Evolutionary conservation across 2,113 vertebrate genomes (phyloP).

Genomic region (Aegithalos caudatus): DNA sequence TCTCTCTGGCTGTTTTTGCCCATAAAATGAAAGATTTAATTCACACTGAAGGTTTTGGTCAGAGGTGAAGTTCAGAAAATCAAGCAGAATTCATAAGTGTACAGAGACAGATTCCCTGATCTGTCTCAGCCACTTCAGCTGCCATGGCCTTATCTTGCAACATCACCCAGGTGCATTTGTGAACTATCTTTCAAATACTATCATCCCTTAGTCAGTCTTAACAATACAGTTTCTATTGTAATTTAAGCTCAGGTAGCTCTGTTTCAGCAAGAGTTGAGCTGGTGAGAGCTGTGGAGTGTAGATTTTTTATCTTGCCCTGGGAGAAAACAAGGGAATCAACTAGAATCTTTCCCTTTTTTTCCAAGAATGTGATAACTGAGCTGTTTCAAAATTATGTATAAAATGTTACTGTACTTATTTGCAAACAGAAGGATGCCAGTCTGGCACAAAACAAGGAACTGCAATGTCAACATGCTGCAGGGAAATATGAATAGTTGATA

Average conservation of each 20-base stretch:
- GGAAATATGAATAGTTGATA: background rate
- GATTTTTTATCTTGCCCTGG: background rate
- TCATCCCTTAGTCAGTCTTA: background rate
- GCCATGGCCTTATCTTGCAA: background rate
- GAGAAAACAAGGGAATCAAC: background rate
- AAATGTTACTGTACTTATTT: background rate
- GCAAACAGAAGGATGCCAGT: background rate
- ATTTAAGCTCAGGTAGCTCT: background rate
- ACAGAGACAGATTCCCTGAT: background rate
- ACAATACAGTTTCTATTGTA: background rate
- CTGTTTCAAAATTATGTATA: background rate
- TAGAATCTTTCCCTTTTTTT: background rate
- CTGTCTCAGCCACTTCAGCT: background rate
- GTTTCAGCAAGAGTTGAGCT: background rate
- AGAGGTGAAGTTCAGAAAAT: constrained; percentile 35
- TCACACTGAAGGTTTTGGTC: background rate
- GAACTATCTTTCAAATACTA: background rate
- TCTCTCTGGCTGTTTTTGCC: background rate
- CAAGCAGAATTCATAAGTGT: background rate
- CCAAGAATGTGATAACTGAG: background rate
- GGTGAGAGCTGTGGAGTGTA: background rate
- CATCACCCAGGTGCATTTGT: background rate
- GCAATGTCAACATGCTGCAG: background rate
- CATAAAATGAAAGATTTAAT: constrained; percentile 27
- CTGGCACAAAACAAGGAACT: background rate